These are phyloP conservation scores for Serinus canaria DNA, from an alignment of 2,113 vertebrate species.

Conservation along the genomic window DNA sequence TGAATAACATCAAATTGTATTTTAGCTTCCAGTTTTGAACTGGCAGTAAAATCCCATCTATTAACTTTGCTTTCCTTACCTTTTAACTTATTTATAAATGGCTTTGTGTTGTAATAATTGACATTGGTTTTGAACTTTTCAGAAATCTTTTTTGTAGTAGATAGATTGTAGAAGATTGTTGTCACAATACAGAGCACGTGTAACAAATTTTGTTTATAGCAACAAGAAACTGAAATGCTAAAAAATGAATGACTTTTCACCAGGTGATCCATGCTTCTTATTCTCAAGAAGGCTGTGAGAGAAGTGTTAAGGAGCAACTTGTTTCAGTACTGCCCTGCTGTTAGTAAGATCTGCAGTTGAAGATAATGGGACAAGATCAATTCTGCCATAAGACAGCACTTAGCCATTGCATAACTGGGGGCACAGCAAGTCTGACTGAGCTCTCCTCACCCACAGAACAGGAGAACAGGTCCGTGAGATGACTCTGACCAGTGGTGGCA, in stretches of 20 bases:
- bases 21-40: background rate
- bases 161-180: background rate
- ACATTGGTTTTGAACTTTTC: background rate
- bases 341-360: background rate
- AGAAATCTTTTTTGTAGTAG: background rate
- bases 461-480: rapidly evolving
- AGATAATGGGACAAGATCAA: rapidly evolving
- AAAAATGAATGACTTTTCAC: background rate
- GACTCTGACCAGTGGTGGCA: rapidly evolving
- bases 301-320: background rate
- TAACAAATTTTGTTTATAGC: background rate
- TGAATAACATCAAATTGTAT: background rate
- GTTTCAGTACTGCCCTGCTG: background rate
- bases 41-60: background rate
- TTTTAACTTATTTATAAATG: background rate
- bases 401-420: rapidly evolving
- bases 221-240: background rate
- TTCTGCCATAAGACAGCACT: background rate
- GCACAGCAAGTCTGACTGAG: background rate
- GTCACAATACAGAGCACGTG: background rate
- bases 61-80: background rate
- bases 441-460: rapidly evolving
- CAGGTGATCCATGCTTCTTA: background rate
- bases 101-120: background rate
- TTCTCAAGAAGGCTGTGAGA: background rate